A percentile compares a stretch with the other conserved stretches of the same genome.
Conservation (phyloP, 2,888 invertebrate species). For the Horisme vitalbata region DNA sequence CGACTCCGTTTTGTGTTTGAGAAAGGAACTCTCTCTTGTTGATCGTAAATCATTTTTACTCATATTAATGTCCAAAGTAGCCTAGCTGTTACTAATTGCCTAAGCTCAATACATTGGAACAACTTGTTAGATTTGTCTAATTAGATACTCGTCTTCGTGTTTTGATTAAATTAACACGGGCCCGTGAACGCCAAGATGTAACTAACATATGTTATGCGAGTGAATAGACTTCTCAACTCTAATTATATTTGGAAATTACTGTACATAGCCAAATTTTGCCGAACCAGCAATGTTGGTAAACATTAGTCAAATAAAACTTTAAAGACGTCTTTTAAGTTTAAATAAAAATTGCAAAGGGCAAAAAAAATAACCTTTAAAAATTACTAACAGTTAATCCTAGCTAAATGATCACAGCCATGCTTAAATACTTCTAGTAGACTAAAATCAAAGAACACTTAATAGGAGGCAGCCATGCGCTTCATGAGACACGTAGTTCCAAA, state of each 20-base stretch:
- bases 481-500: constrained; percentile 1
- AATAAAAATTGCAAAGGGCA: not conserved
- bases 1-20: too few species aligned
- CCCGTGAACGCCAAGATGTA: constrained; percentile 22
- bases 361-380: too few species aligned
- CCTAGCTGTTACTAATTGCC: constrained; percentile 7
- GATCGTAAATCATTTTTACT: too few species aligned
- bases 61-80: too few species aligned
- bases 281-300: constrained; percentile 4
- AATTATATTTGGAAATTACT: constrained; percentile 27
- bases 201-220: constrained; percentile 27
- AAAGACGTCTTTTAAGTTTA: not conserved
- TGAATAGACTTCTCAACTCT: constrained; percentile 20
- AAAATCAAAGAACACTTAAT: too few species aligned
- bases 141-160: constrained; percentile 41
- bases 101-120: constrained; percentile 30
- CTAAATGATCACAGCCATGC: too few species aligned
- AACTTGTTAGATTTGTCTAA: constrained; percentile 47
- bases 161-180: constrained; percentile 37
- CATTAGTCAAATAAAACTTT: not conserved
- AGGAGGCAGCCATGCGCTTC: not conserved
- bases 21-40: too few species aligned
- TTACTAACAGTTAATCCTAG: too few species aligned
- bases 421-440: too few species aligned
- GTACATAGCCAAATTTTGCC: constrained; percentile 8